These are phyloP conservation scores for Mythimna lalbum DNA, from an alignment of 2,888 invertebrate genomes.

Conservation along the genomic window DNA sequence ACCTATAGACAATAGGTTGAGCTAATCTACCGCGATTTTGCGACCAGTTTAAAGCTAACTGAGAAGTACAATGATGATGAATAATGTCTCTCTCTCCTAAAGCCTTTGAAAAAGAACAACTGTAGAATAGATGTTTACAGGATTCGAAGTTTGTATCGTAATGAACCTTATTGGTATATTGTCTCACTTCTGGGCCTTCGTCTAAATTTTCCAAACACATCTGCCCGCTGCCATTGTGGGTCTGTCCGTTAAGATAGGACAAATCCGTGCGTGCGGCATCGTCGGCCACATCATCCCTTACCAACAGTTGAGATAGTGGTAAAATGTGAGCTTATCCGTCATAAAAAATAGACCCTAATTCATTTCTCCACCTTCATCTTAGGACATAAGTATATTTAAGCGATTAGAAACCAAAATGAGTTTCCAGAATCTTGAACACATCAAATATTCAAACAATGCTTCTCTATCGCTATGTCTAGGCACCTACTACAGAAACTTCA, in stretches of 20 bases:
- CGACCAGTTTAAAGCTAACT: background rate
- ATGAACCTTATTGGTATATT: background rate
- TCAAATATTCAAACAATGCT: background rate
- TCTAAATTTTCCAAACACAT: too few relatives aligned
- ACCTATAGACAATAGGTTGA: background rate
- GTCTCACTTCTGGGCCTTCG: too few relatives aligned
- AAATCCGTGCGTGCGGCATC: too few relatives aligned
- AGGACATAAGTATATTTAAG: too few relatives aligned
- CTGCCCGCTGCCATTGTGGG: background rate
- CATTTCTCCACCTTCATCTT: background rate
- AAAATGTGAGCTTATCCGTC: too few relatives aligned
- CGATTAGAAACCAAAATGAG: background rate
- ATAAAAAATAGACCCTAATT: background rate
- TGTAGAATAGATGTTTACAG: background rate
- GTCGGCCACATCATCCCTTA: too few relatives aligned
- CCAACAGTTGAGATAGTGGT: too few relatives aligned
- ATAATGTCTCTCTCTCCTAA: background rate
- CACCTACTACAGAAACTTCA: background rate
- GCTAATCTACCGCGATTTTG: background rate
- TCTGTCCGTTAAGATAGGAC: too few relatives aligned
- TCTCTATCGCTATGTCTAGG: background rate
- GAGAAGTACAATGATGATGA: background rate
- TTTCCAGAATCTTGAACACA: background rate
- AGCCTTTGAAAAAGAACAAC: background rate
- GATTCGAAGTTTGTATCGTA: background rate